Conservation (phyloP, 2,113 vertebrate genomes). For the Aythya baeri region DNA sequence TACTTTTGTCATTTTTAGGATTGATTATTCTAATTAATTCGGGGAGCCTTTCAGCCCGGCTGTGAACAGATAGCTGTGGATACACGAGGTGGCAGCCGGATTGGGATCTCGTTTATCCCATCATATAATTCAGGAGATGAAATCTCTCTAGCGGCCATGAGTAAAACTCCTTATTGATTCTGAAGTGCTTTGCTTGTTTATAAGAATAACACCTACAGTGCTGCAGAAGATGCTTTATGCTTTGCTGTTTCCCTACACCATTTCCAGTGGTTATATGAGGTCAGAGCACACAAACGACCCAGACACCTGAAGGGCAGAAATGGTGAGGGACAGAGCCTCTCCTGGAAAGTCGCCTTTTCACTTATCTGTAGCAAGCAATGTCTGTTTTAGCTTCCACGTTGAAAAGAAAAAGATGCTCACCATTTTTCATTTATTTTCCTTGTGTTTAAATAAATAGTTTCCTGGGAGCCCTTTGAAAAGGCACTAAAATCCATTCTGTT, state of each 20-base stretch:
- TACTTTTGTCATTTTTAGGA: neutral
- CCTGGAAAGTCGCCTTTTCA: neutral
- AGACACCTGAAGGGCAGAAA: rapidly evolving
- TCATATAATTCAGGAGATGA: neutral
- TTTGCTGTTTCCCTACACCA: neutral
- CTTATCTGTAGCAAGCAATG: neutral
- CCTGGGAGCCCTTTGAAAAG: neutral
- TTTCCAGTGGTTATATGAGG: neutral
- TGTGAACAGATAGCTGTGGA: neutral
- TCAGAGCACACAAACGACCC: constrained; percentile 58
- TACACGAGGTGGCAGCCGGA: rapidly evolving
- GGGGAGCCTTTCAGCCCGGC: neutral
- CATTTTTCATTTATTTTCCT: neutral
- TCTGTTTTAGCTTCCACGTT: neutral
- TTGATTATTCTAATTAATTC: neutral
- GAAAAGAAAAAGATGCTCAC: neutral
- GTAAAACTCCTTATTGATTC: neutral
- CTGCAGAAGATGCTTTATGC: neutral
- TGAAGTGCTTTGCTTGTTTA: neutral
- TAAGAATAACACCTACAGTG: neutral
- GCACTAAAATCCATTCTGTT: neutral
- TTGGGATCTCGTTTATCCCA: neutral
- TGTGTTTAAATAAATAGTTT: neutral
- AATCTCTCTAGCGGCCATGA: neutral
- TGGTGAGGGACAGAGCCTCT: neutral